phyloP scores from a whole-genome alignment of 2,888 invertebrate species.

The Agrotis segetum region DNA sequence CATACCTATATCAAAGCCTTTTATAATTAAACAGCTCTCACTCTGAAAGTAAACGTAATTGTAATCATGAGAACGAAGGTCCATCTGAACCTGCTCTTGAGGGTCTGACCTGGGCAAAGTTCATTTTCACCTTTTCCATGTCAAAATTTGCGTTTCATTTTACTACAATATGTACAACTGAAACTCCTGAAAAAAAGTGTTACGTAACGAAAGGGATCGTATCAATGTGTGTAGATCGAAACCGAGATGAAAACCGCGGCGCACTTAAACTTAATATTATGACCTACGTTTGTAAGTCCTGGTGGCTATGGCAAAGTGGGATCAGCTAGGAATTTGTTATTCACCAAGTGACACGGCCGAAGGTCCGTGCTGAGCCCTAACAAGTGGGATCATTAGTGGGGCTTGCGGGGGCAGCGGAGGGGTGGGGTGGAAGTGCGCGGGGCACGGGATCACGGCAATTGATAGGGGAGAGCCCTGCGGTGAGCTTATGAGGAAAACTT shows the following conservation, averaged over 20 bases:
- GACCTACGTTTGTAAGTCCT: slow-evolving; percentile 72
- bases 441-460: slow-evolving; percentile 78
- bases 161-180: neutral
- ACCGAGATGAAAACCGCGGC: slow-evolving; percentile 54
- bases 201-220: neutral
- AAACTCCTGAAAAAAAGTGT: neutral
- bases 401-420: slow-evolving; percentile 69
- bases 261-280: slow-evolving; percentile 65
- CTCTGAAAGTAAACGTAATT: neutral
- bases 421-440: slow-evolving; percentile 47
- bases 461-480: slow-evolving; percentile 89
- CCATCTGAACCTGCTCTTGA: neutral
- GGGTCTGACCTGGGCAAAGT: neutral
- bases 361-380: slow-evolving; percentile 89
- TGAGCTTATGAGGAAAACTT: slow-evolving; percentile 89
- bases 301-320: slow-evolving; percentile 75
- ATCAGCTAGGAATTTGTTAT: slow-evolving; percentile 89
- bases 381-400: slow-evolving; percentile 90
- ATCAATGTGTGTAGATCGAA: slow-evolving; percentile 1
- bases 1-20: neutral
- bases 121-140: neutral
- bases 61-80: neutral
- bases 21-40: neutral
- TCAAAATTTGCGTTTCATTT: neutral
- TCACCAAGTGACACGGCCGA: slow-evolving; percentile 87